Evolutionary conservation across 2,888 invertebrate genomes (phyloP).

Genomic region (Noctuana brunneofusca): DNA sequence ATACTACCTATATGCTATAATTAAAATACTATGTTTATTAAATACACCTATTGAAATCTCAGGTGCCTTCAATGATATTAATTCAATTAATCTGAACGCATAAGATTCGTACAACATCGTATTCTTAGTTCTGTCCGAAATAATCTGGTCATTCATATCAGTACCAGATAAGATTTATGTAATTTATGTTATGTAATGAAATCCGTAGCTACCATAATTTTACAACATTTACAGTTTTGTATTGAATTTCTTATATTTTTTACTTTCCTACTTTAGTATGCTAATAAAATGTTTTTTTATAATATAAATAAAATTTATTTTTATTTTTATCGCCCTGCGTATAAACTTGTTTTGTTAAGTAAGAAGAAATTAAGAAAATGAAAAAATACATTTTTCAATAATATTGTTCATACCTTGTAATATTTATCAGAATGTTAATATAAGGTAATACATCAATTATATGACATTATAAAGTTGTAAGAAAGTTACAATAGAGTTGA

Average conservation of each 20-base stretch:
- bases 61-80: neutral
- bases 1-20: too few relatives aligned
- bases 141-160: slow-evolving; percentile 54
- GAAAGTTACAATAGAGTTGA: neutral
- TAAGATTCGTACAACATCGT: slow-evolving; percentile 26
- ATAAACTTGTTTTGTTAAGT: neutral
- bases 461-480: slow-evolving; percentile 23
- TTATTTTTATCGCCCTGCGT: neutral
- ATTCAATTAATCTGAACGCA: neutral
- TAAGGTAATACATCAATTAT: slow-evolving; percentile 16
- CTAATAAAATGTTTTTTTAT: slow-evolving; percentile 81
- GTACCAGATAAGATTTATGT: slow-evolving; percentile 52
- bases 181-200: slow-evolving; percentile 46
- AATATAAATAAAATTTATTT: slow-evolving; percentile 46
- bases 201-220: slow-evolving; percentile 73
- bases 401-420: too few relatives aligned
- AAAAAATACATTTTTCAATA: too few relatives aligned
- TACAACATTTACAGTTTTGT: slow-evolving; percentile 78
- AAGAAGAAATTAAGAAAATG: too few relatives aligned
- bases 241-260: slow-evolving; percentile 80
- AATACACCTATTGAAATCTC: neutral
- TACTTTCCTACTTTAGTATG: slow-evolving; percentile 82
- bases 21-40: neutral
- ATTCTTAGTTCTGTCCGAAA: slow-evolving; percentile 44
- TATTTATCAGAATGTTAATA: too few relatives aligned